Evolutionary conservation across 2,113 vertebrate genomes (phyloP), one percentile per base, ranked within the genome.

Genomic region (Halcyon senegalensis): DNA sequence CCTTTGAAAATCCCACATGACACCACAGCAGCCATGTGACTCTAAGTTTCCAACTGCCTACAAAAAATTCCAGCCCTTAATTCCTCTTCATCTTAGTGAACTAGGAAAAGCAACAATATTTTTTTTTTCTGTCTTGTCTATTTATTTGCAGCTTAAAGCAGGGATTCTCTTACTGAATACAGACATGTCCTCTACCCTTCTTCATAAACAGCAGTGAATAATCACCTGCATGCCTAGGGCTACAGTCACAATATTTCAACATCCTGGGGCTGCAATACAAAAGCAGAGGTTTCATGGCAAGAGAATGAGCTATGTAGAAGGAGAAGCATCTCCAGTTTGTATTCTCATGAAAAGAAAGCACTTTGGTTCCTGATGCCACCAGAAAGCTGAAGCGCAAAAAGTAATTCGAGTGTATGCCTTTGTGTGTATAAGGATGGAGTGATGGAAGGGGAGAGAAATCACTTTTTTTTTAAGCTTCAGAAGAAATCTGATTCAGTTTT

Each of bases 1-100:
- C 19, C 41, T 74, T 43, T 86, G 79, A 74, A 95, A 94, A 93
- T 80, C 63, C 79, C 51, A 55, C 50, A 35, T 74, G 93, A 53
- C 67, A 83, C n/a, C 58, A 44, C 50, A 88, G 50, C 82, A 92
- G 67, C 53, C 43, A 51, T 62, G 91, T 79, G 63, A 79, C 25
- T 93, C 74, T 16, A 28, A 81, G 28, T 48, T 66, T 87, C 62
- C 44, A 73, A 5, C 10, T 16, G 19, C 13, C 50, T 86, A 39
- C 80, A 73, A 92, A 76, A 20, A 84, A 48, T 46, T n/a, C 16
- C 59, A 77, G 13, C 3, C 20, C n/a, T 84, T 87, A 94, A 89
- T 90, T 56, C 48, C 33, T 86, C 43, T 90, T 79, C 60, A 77
- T 48, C 43, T 77, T 41, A 67, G 41, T 50, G 55, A 84, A 84